A percentile compares a stretch with the other conserved stretches of the same genome.
phyloP scores from a whole-genome alignment of 2,797 vertebrate species.

The Pogoniulus pusillus region DNA sequence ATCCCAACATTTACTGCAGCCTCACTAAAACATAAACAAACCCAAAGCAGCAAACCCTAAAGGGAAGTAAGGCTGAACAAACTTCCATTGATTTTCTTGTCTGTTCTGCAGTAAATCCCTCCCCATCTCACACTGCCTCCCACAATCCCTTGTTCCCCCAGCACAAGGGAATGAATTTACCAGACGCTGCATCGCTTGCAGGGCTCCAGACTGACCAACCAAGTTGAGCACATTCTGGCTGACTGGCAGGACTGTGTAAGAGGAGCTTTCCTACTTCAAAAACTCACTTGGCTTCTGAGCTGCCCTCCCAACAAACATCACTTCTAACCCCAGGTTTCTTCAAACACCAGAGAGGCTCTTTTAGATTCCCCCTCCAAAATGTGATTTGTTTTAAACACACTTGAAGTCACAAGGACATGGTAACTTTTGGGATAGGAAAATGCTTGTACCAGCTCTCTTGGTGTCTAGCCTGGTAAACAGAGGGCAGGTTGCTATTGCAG shows the following conservation, averaged over 20 bases:
- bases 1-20: not conserved
- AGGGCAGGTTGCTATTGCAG: not conserved
- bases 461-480: not conserved
- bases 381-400: not conserved
- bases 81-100: not conserved
- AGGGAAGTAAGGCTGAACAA: slow-evolving; percentile 7
- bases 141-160: slow-evolving; percentile 25
- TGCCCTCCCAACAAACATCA: not conserved
- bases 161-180: slow-evolving; percentile 39
- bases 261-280: not conserved
- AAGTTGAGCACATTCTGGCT: not conserved
- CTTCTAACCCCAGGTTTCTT: not conserved
- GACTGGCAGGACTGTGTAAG: not conserved
- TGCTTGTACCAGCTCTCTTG: not conserved
- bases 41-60: not conserved
- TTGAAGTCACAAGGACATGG: not conserved
- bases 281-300: not conserved
- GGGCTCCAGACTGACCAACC: slow-evolving; percentile 26
- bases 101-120: slow-evolving; percentile 33
- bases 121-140: not conserved
- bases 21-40: not conserved
- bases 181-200: slow-evolving; percentile 10
- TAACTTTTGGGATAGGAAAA: not conserved
- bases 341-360: not conserved
- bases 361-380: not conserved